Evolutionary conservation across 2,888 invertebrate species (phyloP).

Genomic region (Aproaerema taeniolella): DNA sequence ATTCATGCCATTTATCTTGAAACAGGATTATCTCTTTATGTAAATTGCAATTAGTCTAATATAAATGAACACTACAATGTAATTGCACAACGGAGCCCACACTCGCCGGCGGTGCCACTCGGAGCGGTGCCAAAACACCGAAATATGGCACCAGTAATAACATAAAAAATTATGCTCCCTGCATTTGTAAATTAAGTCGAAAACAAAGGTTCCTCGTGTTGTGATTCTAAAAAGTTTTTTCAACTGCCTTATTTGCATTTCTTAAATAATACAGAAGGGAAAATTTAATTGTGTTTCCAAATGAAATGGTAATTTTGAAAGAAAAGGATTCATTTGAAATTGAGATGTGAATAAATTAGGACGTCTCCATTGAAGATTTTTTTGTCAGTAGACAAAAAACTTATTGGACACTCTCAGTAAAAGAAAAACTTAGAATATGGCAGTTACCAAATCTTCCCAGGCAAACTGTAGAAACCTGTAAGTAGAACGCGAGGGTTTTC

Average conservation of each 20-base stretch:
- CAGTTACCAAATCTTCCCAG: no score
- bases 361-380: no score
- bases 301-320: background rate
- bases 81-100: background rate
- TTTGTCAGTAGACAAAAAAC: no score
- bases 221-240: no score
- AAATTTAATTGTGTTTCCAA: background rate
- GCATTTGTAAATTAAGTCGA: no score
- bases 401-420: no score
- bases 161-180: background rate
- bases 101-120: background rate
- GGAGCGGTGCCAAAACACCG: background rate
- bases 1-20: conserved; percentile 1
- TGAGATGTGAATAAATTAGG: background rate
- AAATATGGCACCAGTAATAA: background rate
- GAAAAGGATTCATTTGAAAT: background rate
- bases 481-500: no score
- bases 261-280: background rate
- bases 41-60: conserved; percentile 5
- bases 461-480: no score
- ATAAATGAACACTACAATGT: conserved; percentile 5
- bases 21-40: conserved; percentile 7
- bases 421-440: no score
- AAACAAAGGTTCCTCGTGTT: no score
- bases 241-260: background rate